Base-by-base conservation (phyloP, 2,797 vertebrate species). In the Gila robusta region DNA sequence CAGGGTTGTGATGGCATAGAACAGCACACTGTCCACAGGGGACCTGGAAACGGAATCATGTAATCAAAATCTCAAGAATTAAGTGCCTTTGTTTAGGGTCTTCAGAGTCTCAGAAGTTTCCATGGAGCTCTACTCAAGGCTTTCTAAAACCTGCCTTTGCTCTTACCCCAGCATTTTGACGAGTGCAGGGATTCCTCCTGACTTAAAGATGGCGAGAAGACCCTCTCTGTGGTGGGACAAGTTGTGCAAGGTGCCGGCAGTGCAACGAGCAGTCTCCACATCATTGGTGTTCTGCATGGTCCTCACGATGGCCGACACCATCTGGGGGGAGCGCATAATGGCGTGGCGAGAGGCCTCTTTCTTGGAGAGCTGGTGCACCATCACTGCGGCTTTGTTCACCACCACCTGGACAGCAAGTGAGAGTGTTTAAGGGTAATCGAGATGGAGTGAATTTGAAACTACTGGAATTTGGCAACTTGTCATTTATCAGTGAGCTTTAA, bases 301-400 rank as follows among this genome's bases (percentile, higher is more conserved):
- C 83, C 98, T 97, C 5, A 99, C 98, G 2, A 99, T 98, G 3
- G 98, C 98, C 4, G 98, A 99, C 76, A 99, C 98, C 98, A 99
- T 99, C 91, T 99, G 98, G 66, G 98, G 98, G 10, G 98, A 99
- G 71, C 98, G 97, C 98, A 99, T 99, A 88, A 99, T 98, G 67
- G 98, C 98, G 0, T 99, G 98, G 88, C 98, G 97, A 19, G 98
- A 99, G 0, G 98, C 98, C 92, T 99, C 98, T 92, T 99, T 99
- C 93, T 99, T 99, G 49, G 98, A 99, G 86, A 99, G 94, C 93
- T 99, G 98, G 93, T 99, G 98, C 91, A 99, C 98, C 98, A 99
- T 99, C 80, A 99, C 98, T 21, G 98, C 98, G 37, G 98, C 98
- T 92, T 99, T 99, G 91, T 99, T 99, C 74, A 99, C 98, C 52